Conservation (phyloP, 2,888 invertebrate genomes). For the Rugalucina vietnamica region DNA sequence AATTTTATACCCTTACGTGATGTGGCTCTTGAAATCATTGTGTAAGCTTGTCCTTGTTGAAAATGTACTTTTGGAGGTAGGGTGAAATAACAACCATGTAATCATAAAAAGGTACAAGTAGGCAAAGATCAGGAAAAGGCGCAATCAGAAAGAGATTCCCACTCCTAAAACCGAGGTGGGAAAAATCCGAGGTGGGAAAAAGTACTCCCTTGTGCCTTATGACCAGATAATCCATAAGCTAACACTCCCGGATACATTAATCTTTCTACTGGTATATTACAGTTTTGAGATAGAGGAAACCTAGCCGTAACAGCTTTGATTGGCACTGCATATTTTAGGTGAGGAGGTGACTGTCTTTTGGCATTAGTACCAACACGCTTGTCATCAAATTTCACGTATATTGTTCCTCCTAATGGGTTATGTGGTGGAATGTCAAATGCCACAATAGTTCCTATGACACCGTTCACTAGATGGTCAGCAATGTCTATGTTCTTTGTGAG, state of each 20-base stretch:
- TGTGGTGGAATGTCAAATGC: slow-evolving; percentile 19
- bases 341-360: background rate
- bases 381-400: slow-evolving; percentile 40
- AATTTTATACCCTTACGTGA: slow-evolving; percentile 42
- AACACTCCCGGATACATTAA: slow-evolving; percentile 38
- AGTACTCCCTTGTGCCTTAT: slow-evolving; percentile 48
- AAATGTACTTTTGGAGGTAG: slow-evolving; percentile 16
- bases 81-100: slow-evolving; percentile 35
- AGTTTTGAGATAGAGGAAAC: slow-evolving; percentile 5
- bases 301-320: slow-evolving; percentile 26
- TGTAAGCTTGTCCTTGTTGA: slow-evolving; percentile 43
- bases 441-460: slow-evolving; percentile 35
- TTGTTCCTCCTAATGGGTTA: slow-evolving; percentile 27
- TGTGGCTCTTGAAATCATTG: slow-evolving; percentile 42
- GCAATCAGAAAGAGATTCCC: too few species aligned
- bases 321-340: slow-evolving; percentile 23
- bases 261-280: slow-evolving; percentile 29
- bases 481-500: slow-evolving; percentile 48
- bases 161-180: too few species aligned
- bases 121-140: too few species aligned
- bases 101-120: too few species aligned
- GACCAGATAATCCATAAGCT: slow-evolving; percentile 37
- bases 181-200: too few species aligned
- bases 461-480: slow-evolving; percentile 48
- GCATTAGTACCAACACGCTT: slow-evolving; percentile 34